Conservation (phyloP, 2,113 vertebrate genomes). For the Thalassoma bifasciatum region DNA sequence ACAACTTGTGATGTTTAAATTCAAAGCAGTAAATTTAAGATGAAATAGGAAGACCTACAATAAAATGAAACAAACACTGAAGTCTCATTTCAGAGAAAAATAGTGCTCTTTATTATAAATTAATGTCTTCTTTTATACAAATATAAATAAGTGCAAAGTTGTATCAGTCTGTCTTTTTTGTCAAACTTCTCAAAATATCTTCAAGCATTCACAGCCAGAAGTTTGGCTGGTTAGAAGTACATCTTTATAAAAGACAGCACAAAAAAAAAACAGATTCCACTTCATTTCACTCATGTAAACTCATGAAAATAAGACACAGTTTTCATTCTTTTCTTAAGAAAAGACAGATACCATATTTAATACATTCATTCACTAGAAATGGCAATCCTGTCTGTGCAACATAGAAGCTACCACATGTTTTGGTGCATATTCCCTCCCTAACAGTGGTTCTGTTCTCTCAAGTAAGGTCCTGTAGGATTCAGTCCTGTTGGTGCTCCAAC, state of each 20-base stretch:
- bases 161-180: conserved; percentile 78
- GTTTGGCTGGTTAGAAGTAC: conserved; percentile 83
- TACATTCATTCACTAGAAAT: conserved; percentile 74
- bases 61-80: conserved; percentile 47
- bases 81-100: conserved; percentile 89
- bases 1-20: neutral
- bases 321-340: conserved; percentile 42
- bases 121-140: conserved; percentile 91
- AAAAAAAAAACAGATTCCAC: conserved; percentile 55
- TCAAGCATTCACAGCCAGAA: conserved; percentile 89
- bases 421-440: neutral
- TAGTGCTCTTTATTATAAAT: conserved; percentile 99
- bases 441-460: conserved; percentile 29
- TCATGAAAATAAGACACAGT: conserved; percentile 58
- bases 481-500: conserved; percentile 42
- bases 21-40: neutral
- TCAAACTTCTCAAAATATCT: conserved; percentile 84
- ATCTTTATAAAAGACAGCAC: conserved; percentile 94
- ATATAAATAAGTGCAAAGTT: conserved; percentile 99
- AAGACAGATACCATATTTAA: conserved; percentile 33
- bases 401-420: conserved; percentile 19
- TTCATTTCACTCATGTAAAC: conserved; percentile 89
- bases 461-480: conserved; percentile 42
- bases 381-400: conserved; percentile 44
- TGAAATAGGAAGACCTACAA: neutral